phyloP scores from a whole-genome alignment of 1,140 invertebrate species.

The Idris sp. region DNA sequence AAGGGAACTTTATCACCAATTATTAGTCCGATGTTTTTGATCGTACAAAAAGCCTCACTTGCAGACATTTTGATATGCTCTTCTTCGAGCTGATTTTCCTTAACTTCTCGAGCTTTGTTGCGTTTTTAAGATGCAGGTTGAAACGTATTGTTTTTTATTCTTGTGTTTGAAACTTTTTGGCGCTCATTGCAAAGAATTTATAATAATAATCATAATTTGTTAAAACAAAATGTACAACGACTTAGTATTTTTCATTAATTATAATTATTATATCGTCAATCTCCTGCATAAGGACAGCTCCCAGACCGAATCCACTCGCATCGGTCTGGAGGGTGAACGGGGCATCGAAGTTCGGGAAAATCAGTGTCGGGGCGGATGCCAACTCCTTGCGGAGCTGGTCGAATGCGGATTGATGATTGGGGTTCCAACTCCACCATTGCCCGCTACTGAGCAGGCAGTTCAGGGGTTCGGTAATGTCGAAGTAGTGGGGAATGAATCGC shows the following conservation, averaged over 20 bases:
- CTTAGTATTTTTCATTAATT: conserved; percentile 4
- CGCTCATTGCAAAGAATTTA: not conserved
- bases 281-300: conserved; percentile 40
- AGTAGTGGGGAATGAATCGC: conserved; percentile 67
- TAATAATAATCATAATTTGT: conserved; percentile 9
- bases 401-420: conserved; percentile 5
- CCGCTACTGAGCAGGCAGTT: conserved; percentile 8
- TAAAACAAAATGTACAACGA: conserved; percentile 1
- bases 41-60: too few relatives aligned
- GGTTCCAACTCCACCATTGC: conserved; percentile 5
- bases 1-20: not conserved
- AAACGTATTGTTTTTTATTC: conserved; percentile 4
- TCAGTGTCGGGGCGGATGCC: conserved; percentile 35
- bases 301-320: conserved; percentile 57
- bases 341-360: conserved; percentile 25
- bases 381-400: not conserved
- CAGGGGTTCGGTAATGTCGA: conserved; percentile 65
- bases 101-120: too few relatives aligned
- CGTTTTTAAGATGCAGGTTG: not conserved
- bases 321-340: conserved; percentile 60
- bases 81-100: too few relatives aligned
- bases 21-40: not conserved
- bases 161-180: not conserved
- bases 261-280: conserved; percentile 1
- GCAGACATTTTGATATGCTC: too few relatives aligned